Percentiles rank a stretch among this genome's conserved stretches.
Conservation (phyloP, 2,888 invertebrate genomes). For the Pyrrhia umbra region DNA sequence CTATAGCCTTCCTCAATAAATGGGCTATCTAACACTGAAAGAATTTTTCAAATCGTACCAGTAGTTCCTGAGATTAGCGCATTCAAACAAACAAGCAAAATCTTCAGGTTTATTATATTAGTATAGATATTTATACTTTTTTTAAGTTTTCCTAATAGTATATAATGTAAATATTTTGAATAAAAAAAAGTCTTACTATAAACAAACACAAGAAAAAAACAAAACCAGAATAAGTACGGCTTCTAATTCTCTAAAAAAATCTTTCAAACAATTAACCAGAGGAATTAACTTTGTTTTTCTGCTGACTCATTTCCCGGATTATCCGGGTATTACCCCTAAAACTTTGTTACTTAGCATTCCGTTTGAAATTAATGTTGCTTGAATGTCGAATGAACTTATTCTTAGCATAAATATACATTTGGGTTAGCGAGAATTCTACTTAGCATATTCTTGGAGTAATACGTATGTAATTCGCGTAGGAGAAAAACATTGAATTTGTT, state of each 20-base stretch:
- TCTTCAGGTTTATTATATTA: no score
- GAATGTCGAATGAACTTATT: constrained; percentile 20
- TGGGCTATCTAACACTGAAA: no score
- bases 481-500: constrained; percentile 3
- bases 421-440: constrained; percentile 35
- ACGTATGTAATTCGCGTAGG: neutral
- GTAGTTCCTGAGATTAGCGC: no score
- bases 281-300: neutral
- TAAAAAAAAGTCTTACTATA: neutral
- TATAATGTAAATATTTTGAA: no score
- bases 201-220: neutral
- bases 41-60: no score
- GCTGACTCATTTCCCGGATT: neutral
- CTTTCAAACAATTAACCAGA: neutral
- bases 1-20: no score
- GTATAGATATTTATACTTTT: no score
- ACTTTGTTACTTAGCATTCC: constrained; percentile 28
- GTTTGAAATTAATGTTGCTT: constrained; percentile 20
- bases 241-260: neutral
- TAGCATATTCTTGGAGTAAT: constrained; percentile 16
- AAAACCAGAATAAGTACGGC: neutral
- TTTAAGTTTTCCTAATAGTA: no score
- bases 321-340: neutral
- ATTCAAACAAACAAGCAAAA: no score
- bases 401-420: constrained; percentile 24